Conservation (phyloP, 2,797 vertebrate genomes). For the Antennarius maculatus region DNA sequence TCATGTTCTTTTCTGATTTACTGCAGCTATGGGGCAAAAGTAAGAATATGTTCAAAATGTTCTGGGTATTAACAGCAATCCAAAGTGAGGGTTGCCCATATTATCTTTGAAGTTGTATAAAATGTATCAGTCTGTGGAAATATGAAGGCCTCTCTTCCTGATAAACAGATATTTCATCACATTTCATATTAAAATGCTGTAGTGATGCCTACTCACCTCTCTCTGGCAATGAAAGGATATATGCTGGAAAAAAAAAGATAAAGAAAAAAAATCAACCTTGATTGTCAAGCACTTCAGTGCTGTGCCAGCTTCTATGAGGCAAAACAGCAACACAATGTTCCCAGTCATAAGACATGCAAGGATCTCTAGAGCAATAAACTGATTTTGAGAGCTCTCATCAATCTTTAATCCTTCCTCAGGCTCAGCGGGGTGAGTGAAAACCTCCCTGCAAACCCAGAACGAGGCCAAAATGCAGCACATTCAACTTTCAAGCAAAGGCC, state of each 20-base stretch:
- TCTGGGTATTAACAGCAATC: slow-evolving; percentile 53
- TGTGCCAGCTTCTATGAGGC: slow-evolving; percentile 63
- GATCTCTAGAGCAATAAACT: slow-evolving; percentile 81
- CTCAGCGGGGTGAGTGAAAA: slow-evolving; percentile 70
- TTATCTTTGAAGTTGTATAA: slow-evolving; percentile 59
- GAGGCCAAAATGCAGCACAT: slow-evolving; percentile 59
- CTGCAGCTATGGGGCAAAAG: slow-evolving; percentile 39
- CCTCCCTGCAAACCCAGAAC: slow-evolving; percentile 65
- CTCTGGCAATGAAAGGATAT: slow-evolving; percentile 53
- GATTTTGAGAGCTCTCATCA: slow-evolving; percentile 81
- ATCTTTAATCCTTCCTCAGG: slow-evolving; percentile 79
- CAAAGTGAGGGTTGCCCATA: slow-evolving; percentile 40
- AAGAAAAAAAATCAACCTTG: slow-evolving; percentile 63
- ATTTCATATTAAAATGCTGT: slow-evolving; percentile 55
- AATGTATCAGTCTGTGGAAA: slow-evolving; percentile 53
- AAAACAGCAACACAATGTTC: slow-evolving; percentile 76
- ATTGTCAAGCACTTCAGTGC: slow-evolving; percentile 70
- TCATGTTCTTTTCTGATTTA: slow-evolving; percentile 52
- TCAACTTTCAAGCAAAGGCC: slow-evolving; percentile 73
- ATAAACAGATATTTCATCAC: slow-evolving; percentile 61
- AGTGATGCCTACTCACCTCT: slow-evolving; percentile 49
- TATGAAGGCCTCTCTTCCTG: slow-evolving; percentile 47
- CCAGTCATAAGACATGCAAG: slow-evolving; percentile 75
- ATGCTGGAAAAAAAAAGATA: slow-evolving; percentile 19
- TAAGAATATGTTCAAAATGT: slow-evolving; percentile 60